Evolutionary conservation across 2,113 vertebrate species (phyloP), one percentile per base, ranked within the genome.

Genomic region (Panurus biarmicus): DNA sequence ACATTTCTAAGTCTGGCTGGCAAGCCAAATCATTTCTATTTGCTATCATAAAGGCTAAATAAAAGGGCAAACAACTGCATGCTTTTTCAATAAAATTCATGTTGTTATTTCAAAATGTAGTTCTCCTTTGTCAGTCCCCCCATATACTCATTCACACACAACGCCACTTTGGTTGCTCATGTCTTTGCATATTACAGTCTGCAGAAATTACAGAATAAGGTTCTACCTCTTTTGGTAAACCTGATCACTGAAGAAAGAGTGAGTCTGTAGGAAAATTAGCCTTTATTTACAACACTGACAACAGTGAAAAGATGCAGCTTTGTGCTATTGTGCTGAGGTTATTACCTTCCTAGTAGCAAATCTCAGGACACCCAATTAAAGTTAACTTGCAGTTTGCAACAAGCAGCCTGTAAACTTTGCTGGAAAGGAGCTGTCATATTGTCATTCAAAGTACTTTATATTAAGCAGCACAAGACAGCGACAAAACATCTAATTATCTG

Each of bases 291-390:
- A 95, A 57, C 95, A 87, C 82, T 77, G 81, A 89, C 77, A 93
- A 60, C 60, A 92, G 65, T 56, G 93, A 90, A 91, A 90, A 82
- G 87, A 95, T 93, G 70, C 50, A 62, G 93, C 48, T 58, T 69
- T 29, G 70, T 95, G 87, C 36, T 93, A 70, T 72, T 88, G 62
- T 62, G 48, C 44, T 58, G 83, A 92, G 85, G 95, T 91, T 96
- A 95, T 96, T 95, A 57, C 82, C 42, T 93, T 89, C 58, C 92
- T 76, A 88, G 92, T n/a, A 84, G 90, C 90, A 96, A 96, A 84
- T 96, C 97, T 97, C 97, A 94, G 94, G 95, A 90, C 89, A 92
- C 88, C 90, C 94, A 97, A 97, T 97, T 97, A 97, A 96, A 97
- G 95, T 85, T 90, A 97, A 96, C 94, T 90, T 42, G 12, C 87